These are phyloP conservation scores for Podabrus alpinus DNA, from an alignment of 2,888 invertebrate genomes.

Conservation along the genomic window DNA sequence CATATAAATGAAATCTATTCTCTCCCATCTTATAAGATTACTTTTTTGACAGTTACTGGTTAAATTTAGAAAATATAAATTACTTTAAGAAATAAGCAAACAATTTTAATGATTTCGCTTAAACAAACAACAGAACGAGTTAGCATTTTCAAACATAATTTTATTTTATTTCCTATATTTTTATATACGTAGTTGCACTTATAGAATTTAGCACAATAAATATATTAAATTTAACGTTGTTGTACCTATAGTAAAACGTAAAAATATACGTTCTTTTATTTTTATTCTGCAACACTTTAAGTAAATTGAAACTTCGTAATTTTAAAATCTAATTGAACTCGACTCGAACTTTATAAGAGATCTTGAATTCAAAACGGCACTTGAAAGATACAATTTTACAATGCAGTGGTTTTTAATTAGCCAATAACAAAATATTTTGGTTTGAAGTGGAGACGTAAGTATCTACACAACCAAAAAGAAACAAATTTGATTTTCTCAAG, in stretches of 20 bases:
- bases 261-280: too few species aligned
- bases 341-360: background rate
- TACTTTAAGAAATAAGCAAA: background rate
- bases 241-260: too few species aligned
- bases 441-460: background rate
- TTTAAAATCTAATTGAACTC: background rate
- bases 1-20: constrained; percentile 2
- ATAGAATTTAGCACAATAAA: background rate
- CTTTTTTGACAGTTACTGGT: constrained; percentile 3
- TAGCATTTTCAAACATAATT: background rate
- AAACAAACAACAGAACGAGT: background rate
- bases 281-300: background rate
- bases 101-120: background rate
- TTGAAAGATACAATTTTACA: background rate
- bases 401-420: background rate
- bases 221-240: too few species aligned
- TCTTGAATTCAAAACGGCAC: background rate
- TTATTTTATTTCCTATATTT: too few species aligned
- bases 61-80: constrained; percentile 4
- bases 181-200: background rate
- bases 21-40: constrained; percentile 3
- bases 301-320: background rate
- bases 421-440: background rate
- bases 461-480: background rate
- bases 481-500: background rate